Conservation (phyloP, 2,113 vertebrate genomes). For the Willisornis vidua region DNA sequence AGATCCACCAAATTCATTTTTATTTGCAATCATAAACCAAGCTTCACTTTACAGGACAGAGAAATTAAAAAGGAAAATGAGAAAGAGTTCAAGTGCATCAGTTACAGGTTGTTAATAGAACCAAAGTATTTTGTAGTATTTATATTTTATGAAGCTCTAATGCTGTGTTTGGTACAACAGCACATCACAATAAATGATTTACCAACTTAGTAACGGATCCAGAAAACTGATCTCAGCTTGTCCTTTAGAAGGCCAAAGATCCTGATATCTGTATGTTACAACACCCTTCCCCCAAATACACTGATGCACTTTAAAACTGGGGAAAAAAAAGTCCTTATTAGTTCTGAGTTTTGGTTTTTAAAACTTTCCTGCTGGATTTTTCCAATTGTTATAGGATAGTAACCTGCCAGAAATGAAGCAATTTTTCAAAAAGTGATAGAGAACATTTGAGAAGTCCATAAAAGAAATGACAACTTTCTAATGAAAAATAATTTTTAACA, state of each 20-base stretch:
- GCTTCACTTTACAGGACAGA: slow-evolving; percentile 53
- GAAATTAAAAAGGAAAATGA: slow-evolving; percentile 65
- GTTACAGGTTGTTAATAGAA: slow-evolving; percentile 69
- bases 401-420: background rate
- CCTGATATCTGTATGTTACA: slow-evolving; percentile 3
- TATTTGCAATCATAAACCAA: slow-evolving; percentile 66
- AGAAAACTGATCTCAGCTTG: slow-evolving; percentile 60
- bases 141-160: slow-evolving; percentile 78
- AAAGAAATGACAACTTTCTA: slow-evolving; percentile 31
- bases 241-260: slow-evolving; percentile 27
- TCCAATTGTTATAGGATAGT: background rate
- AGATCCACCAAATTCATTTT: slow-evolving; percentile 57
- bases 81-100: slow-evolving; percentile 64
- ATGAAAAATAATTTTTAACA: slow-evolving; percentile 44
- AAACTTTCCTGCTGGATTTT: background rate
- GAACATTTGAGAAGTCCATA: background rate
- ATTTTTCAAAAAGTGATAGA: background rate
- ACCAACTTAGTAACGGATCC: slow-evolving; percentile 43
- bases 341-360: background rate
- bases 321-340: background rate
- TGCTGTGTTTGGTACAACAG: slow-evolving; percentile 73
- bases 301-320: background rate
- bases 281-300: background rate
- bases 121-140: slow-evolving; percentile 69
- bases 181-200: slow-evolving; percentile 76